These are phyloP conservation scores for Chanos chanos DNA, from an alignment of 2,797 vertebrate species.

Conservation along the genomic window DNA sequence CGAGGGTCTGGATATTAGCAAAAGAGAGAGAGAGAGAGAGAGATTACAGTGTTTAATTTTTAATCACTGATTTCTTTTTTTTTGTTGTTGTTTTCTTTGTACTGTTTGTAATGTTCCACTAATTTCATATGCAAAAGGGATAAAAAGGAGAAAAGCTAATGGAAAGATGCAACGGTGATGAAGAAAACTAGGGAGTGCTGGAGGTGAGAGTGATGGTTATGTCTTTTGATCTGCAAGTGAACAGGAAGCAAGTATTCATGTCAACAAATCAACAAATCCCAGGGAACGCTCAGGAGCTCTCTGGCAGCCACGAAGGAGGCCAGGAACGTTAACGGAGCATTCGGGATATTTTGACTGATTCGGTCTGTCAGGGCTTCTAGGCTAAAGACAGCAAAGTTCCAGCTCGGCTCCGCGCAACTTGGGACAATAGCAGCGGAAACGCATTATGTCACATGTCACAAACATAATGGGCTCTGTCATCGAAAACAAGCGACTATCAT, in stretches of 20 bases:
- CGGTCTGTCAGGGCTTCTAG: slow-evolving; percentile 45
- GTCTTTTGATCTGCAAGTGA: slow-evolving; percentile 40
- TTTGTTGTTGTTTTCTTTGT: slow-evolving; percentile 80
- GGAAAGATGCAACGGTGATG: slow-evolving; percentile 46
- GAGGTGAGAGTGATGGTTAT: slow-evolving; percentile 47
- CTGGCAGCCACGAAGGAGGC: slow-evolving; percentile 18
- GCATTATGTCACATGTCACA: slow-evolving; percentile 4
- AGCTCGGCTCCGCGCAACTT: background rate
- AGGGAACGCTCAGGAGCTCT: slow-evolving; percentile 24
- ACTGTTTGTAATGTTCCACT: slow-evolving; percentile 71
- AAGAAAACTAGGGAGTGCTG: slow-evolving; percentile 20
- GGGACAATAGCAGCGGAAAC: slow-evolving; percentile 18
- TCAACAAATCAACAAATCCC: slow-evolving; percentile 48
- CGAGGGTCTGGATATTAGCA: slow-evolving; percentile 71
- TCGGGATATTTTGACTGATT: slow-evolving; percentile 40
- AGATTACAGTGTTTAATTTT: slow-evolving; percentile 81
- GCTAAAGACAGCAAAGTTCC: slow-evolving; percentile 22
- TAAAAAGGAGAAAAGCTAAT: slow-evolving; percentile 52
- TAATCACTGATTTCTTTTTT: slow-evolving; percentile 78
- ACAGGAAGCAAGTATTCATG: slow-evolving; percentile 31
- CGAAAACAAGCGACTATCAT: slow-evolving; percentile 40
- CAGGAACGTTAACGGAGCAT: slow-evolving; percentile 7
- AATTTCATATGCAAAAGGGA: slow-evolving; percentile 66
- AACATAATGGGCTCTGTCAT: slow-evolving; percentile 31
- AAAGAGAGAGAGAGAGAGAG: too few relatives aligned